phyloP scores from a whole-genome alignment of 2,113 vertebrate genomes.

The Crotalus horridus region DNA sequence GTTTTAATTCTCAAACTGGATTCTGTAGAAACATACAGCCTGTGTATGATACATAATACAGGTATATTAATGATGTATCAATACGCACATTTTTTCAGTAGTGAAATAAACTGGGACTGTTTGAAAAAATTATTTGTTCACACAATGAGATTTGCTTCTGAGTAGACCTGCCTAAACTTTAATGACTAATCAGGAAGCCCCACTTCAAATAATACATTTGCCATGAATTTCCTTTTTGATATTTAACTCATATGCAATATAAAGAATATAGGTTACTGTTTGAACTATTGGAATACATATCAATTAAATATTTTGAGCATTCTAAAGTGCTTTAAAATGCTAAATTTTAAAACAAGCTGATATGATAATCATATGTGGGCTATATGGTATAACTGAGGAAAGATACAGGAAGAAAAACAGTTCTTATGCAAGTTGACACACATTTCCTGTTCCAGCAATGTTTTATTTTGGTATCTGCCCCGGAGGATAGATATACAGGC shows the following conservation, averaged over 20 bases:
- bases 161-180: not conserved
- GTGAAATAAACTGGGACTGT: not conserved
- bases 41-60: not conserved
- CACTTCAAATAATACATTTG: not conserved
- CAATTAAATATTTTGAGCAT: not conserved
- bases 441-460: conserved; percentile 51
- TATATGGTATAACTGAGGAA: not conserved
- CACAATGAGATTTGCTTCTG: not conserved
- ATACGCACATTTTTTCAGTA: not conserved
- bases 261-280: not conserved
- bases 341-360: not conserved
- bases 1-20: not conserved
- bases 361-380: not conserved
- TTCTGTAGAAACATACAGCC: not conserved
- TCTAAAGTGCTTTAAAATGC: not conserved
- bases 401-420: not conserved
- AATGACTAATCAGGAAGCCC: not conserved
- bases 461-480: conserved; percentile 60
- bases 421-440: conserved; percentile 53
- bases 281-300: not conserved
- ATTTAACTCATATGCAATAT: not conserved
- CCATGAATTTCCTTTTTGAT: not conserved
- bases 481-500: conserved; percentile 41
- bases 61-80: not conserved
- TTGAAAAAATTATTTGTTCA: not conserved